Percentiles rank a stretch among this genome's conserved stretches.
Evolutionary conservation across 2,113 vertebrate genomes (phyloP).

Genomic region (Oryctolagus cuniculus): DNA sequence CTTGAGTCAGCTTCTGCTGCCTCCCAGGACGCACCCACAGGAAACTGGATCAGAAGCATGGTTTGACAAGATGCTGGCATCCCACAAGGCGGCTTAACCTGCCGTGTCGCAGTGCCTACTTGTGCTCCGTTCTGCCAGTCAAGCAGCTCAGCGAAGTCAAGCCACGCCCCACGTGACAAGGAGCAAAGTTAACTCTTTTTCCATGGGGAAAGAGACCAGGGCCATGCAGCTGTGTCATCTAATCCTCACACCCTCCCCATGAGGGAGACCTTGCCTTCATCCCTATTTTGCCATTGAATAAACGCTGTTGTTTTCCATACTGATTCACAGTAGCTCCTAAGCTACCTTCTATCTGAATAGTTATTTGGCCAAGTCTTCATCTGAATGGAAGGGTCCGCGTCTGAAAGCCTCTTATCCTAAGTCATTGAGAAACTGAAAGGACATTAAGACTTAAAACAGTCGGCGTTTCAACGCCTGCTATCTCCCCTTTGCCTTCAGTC

Average conservation of each 20-base stretch:
- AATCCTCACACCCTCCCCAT: background rate
- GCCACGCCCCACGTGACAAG: no score
- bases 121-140: background rate
- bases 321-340: background rate
- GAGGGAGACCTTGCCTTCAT: constrained; percentile 1
- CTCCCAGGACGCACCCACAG: no score
- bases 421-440: constrained; percentile 27
- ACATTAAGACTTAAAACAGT: background rate
- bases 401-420: background rate
- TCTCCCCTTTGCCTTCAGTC: background rate
- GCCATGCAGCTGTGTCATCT: constrained; percentile 4
- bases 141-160: background rate
- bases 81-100: no score
- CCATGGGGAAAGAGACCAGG: background rate
- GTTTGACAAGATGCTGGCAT: no score
- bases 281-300: background rate
- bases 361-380: background rate
- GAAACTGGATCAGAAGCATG: no score
- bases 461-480: background rate
- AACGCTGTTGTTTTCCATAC: constrained; percentile 2
- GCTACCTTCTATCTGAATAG: background rate
- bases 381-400: background rate
- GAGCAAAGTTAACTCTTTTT: background rate
- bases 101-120: background rate
- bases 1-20: no score